Base-by-base conservation (phyloP, 2,888 invertebrate genomes). In the Celastrina argiolus region DNA sequence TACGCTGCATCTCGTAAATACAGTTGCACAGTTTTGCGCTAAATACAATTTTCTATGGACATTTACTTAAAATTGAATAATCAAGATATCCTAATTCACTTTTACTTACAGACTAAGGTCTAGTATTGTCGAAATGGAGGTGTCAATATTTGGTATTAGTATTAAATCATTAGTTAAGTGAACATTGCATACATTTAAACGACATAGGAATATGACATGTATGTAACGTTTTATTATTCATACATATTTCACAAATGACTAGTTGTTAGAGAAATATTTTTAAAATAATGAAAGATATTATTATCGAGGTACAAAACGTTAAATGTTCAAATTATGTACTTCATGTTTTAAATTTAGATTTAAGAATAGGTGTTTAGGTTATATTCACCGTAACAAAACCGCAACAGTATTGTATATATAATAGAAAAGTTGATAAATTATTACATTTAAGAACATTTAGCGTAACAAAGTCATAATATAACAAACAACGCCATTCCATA, bases 401-500 rank as follows among this genome's bases (percentile, higher is more conserved):
- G 51, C 31, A 34, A 59, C 34, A 34, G 18, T 7, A 59, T 10
- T 34, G 34, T 34, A 58, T 18, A 22, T 14, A 36, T n/a, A 58
- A 28, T 31, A 58, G 16, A 58, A 14, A n/a, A 16, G n/a, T 16
- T 16, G 16, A 56, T 31, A 56, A 56, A 28, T 31, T n/a, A n/a
- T n/a, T 7, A 56, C 31, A 56, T 31, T 58, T 31, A 1, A 14
- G 58, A 58, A 58, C 58, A 58, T 58, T 58, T 31, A 58, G 31
- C 58, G 34, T 36, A 22, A 61, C 34, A 61, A 36, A 39, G 14
- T 61, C 18, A 26, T 26, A 34, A 39, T 36, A 61, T 36, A 61
- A 61, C 61, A 14, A 61, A 61, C 18, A 61, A 61, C 34, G 61
- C 61, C 61, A 61, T 61, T 39, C 61, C 61, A 39, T 18, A 61